Evolutionary conservation across 2,888 invertebrate genomes (phyloP), one percentile per base, ranked within the genome.

Genomic region (Macrosiphum euphorbiae): DNA sequence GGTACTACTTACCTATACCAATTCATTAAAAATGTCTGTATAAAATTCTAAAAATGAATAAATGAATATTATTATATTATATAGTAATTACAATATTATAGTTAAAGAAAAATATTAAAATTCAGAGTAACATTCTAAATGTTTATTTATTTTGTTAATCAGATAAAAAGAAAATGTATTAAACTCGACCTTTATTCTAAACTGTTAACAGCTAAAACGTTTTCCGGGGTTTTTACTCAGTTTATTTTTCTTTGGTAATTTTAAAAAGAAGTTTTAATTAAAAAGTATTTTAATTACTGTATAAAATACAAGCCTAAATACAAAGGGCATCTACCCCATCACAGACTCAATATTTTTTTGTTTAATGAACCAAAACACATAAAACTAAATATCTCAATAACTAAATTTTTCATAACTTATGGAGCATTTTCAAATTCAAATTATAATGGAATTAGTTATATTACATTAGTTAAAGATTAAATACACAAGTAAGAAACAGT

Each of bases 251-350:
- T 88, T 55, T 55, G 26, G 58, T 2, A 41, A 41, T 44, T 89
- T 89, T 13, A 28, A 41, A 35, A 58, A 89, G 55, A 44, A 58
- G 26, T 58, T 89, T 58, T 89, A 89, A 58, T 89, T 41, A 89
- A 89, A 58, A 58, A 8, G 1, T 78, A 20, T 78, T 78, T 78
- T 35, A 78, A 78, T 78, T 35, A 35, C 35, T 35, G 35, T 7
- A 78, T 78, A 20, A 78, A 35, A 35, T 78, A 78, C 35, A 78
- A 20, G 35, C 8, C 35, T 78, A 78, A 24, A 78, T 35, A 35
- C 20, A 35, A 35, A 20, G 2, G 3, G 20, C 35, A 78, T 35
- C 35, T 35, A 35, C 35, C 7, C 20, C 8, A 35, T 78, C 20
- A 20, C 20, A 20, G 8, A 35, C 78, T 41, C 8, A 35, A 67